Evolutionary conservation across 92 coral and sea anemone species (phyloP).

Genomic region (Heliopora coerulea): DNA sequence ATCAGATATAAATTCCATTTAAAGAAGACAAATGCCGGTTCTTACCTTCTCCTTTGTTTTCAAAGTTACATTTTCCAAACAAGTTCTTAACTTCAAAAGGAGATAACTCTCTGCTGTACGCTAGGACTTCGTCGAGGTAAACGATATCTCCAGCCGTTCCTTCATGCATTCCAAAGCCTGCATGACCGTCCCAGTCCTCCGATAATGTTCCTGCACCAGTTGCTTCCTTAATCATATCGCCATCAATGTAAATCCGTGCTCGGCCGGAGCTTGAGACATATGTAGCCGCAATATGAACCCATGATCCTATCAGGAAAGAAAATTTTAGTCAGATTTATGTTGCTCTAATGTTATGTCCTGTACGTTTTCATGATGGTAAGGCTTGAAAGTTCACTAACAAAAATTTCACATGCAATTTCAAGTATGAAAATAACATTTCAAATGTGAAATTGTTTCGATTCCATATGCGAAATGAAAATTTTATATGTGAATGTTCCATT

Average conservation of each 20-base stretch:
- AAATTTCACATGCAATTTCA: too few relatives aligned
- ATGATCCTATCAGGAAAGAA: too few relatives aligned
- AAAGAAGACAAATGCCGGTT: too few relatives aligned
- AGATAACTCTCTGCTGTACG: slow-evolving; percentile 77
- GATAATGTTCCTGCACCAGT: slow-evolving; percentile 70
- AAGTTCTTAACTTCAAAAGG: slow-evolving; percentile 88
- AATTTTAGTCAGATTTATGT: too few relatives aligned
- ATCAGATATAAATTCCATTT: too few relatives aligned
- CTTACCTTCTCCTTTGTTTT: slow-evolving; percentile 71
- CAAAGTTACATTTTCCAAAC: slow-evolving; percentile 86
- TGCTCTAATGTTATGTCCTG: too few relatives aligned
- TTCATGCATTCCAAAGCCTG: slow-evolving; percentile 84
- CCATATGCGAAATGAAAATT: too few relatives aligned
- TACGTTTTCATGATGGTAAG: too few relatives aligned
- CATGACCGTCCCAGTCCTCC: slow-evolving; percentile 96
- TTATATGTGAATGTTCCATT: too few relatives aligned
- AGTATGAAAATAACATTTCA: too few relatives aligned
- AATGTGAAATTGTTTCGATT: too few relatives aligned
- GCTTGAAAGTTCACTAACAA: too few relatives aligned
- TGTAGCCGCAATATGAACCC: slow-evolving; percentile 86
- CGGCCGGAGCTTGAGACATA: slow-evolving; percentile 57
- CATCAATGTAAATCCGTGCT: slow-evolving; percentile 82
- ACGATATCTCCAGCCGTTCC: slow-evolving; percentile 64
- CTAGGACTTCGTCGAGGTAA: slow-evolving; percentile 72
- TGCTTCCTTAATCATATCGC: slow-evolving; percentile 75